Evolutionary conservation across 2,113 vertebrate genomes (phyloP), one percentile per base, ranked within the genome.

Genomic region (Tachysurus fulvidraco): DNA sequence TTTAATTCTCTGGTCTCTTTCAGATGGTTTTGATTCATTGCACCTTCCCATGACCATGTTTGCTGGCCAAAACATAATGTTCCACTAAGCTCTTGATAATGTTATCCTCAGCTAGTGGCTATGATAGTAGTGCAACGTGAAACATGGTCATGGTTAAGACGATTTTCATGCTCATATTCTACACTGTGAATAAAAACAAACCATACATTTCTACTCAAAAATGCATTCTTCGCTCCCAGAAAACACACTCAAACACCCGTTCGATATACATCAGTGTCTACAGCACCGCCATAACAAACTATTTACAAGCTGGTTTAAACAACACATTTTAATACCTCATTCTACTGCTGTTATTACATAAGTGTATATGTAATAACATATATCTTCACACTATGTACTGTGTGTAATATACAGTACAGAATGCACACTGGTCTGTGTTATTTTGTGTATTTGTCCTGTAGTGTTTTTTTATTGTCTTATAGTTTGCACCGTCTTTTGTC

Each of bases 21-120:
- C 69, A 87, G 44, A 67, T 83, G 86, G 71, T 87, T 83, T 82
- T 82, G 80, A 87, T 87, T 87, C 52, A 87, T 77, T 87, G 73
- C 80, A 77, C 86, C 86, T 64, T 87, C 69, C 79, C 65, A 69
- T 30, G 71, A 28, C 80, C 54, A 28, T 30, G 13, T 80, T 76
- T 80, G 50, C n/a, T 87, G 86, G 86, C 86, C 86, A 83, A 76
- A 87, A 87, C 85, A 86, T 80, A 87, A 64, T 76, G 80, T 76
- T 87, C 86, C 46, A 41, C 77, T 83, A 83, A 69, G 50, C 81
- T 74, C 79, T 30, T 23, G 79, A 81, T 71, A 83, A 65, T 87
- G 52, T 83, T 83, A 76, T 83, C 57, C 69, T 28, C 69, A 64
- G 80, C 80, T 69, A 64, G 69, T 41, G 80, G 69, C 85, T 76